These are phyloP conservation scores for Glaucopsyche alexis DNA, from an alignment of 2,888 invertebrate species.

Conservation along the genomic window DNA sequence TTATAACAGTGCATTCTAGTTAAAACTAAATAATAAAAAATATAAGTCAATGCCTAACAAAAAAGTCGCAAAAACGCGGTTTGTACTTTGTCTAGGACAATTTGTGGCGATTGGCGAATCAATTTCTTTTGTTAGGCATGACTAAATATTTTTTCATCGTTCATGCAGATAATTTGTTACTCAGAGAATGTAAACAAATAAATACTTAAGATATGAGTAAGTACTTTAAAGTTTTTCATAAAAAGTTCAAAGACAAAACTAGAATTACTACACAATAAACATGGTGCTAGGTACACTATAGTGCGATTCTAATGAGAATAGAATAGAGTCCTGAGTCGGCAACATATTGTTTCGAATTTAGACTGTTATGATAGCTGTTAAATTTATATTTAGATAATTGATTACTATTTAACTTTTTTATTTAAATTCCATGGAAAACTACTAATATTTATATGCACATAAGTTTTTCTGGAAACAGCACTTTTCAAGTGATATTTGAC, in stretches of 20 bases:
- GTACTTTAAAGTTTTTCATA: not conserved
- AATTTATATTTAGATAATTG: too few species aligned
- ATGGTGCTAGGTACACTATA: not conserved
- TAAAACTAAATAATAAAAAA: constrained; percentile 33
- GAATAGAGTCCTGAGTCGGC: too few species aligned
- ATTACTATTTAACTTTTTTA: too few species aligned
- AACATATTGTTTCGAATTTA: too few species aligned
- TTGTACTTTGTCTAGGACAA: too few species aligned
- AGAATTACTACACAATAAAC: not conserved
- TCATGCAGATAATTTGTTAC: not conserved
- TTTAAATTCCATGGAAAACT: too few species aligned
- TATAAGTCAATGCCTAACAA: constrained; percentile 20
- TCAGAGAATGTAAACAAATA: not conserved
- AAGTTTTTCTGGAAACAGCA: too few species aligned
- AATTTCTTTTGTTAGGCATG: not conserved
- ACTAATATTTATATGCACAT: too few species aligned
- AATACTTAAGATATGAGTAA: constrained; percentile 20
- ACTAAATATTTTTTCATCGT: not conserved
- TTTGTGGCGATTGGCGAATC: too few species aligned
- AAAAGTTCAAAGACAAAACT: not conserved
- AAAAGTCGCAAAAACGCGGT: not conserved
- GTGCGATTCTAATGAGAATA: too few species aligned
- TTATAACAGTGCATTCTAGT: constrained; percentile 32
- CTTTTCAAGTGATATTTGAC: too few species aligned
- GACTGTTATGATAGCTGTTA: too few species aligned